A percentile compares a stretch with the other conserved stretches of the same genome.
Conservation (phyloP, 2,797 vertebrate species). For the Champsocephalus gunnari region DNA sequence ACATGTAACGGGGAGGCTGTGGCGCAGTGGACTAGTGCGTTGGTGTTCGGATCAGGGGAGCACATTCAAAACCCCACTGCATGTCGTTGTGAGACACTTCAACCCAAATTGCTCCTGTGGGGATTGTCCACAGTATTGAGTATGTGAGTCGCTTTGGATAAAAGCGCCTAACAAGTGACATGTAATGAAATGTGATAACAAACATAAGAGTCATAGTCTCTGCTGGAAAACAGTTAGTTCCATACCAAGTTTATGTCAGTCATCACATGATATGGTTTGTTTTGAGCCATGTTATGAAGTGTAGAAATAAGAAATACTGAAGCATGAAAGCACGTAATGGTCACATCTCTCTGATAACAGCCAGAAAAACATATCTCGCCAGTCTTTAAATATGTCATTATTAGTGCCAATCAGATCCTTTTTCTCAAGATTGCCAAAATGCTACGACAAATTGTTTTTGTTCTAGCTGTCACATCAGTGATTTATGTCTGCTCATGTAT, state of each 20-base stretch:
- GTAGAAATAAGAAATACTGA: too few species aligned
- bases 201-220: too few species aligned
- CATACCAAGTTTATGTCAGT: neutral
- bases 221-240: neutral
- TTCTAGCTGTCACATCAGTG: slow-evolving; percentile 27
- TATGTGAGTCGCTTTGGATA: too few species aligned
- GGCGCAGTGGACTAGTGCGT: too few species aligned
- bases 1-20: too few species aligned
- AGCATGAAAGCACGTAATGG: neutral
- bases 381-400: neutral
- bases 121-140: too few species aligned
- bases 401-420: neutral
- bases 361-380: neutral
- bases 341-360: slow-evolving; percentile 1
- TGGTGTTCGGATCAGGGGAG: too few species aligned
- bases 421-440: neutral
- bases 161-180: too few species aligned
- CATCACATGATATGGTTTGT: neutral
- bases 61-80: too few species aligned
- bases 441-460: neutral
- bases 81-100: too few species aligned
- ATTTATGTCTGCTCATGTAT: slow-evolving; percentile 44
- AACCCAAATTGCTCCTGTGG: too few species aligned
- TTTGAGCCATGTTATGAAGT: neutral
- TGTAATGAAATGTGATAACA: too few species aligned